phyloP scores from a whole-genome alignment of 2,797 vertebrate genomes.

The Melanotaenia pygmaea region DNA sequence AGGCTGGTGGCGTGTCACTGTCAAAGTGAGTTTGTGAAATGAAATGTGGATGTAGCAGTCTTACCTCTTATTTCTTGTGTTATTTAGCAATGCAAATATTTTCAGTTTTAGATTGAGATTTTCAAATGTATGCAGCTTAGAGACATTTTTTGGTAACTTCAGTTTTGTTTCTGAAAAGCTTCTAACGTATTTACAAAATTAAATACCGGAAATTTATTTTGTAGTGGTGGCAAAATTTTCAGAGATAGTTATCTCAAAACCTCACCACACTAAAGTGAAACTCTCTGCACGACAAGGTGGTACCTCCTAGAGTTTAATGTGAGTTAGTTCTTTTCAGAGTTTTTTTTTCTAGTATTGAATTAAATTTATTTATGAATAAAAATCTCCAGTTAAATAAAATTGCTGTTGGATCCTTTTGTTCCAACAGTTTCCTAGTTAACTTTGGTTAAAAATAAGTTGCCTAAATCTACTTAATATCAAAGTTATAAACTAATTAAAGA shows the following conservation, averaged over 20 bases:
- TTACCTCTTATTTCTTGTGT: neutral
- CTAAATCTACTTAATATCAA: too few relatives aligned
- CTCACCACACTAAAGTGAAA: constrained; percentile 20
- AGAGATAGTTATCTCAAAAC: constrained; percentile 6
- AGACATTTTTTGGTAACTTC: neutral
- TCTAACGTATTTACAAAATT: neutral
- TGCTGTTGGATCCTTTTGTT: too few relatives aligned
- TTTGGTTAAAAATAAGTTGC: too few relatives aligned
- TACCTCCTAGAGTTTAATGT: neutral
- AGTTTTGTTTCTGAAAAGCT: neutral
- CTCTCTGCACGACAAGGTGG: neutral
- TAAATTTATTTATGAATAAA: too few relatives aligned
- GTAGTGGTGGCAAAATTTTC: neutral
- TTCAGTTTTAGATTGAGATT: constrained; percentile 6
- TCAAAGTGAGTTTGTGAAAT: constrained; percentile 87
- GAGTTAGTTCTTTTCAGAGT: neutral
- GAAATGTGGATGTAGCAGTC: neutral
- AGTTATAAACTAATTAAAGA: too few relatives aligned
- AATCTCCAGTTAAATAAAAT: too few relatives aligned
- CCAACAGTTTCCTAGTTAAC: too few relatives aligned
- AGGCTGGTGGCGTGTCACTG: constrained; percentile 93
- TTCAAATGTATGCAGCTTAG: neutral
- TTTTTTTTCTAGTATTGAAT: too few relatives aligned
- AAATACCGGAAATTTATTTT: neutral
- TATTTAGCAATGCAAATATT: neutral